phyloP scores from a whole-genome alignment of 1,140 invertebrate genomes.

The Paraescarpia echinospica region DNA sequence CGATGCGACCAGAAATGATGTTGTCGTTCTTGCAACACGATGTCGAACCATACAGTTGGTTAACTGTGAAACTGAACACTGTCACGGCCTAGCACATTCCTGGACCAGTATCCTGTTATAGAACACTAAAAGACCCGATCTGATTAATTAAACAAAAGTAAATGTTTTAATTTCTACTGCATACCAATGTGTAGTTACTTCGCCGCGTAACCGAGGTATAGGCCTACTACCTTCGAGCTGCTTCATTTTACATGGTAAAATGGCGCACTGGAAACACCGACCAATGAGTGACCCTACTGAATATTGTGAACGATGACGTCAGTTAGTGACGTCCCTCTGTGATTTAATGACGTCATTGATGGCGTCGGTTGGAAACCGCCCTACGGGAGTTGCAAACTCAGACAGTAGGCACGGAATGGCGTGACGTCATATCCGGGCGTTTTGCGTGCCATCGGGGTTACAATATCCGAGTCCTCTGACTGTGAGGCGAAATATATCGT shows the following conservation, averaged over 20 bases:
- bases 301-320: not conserved
- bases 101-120: not conserved
- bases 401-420: not conserved
- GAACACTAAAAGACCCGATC: not conserved
- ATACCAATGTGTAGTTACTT: not conserved
- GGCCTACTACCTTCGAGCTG: not conserved
- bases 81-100: not conserved
- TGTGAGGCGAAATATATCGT: conserved; percentile 15
- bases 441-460: not conserved
- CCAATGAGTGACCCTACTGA: not conserved
- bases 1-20: not conserved
- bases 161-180: not conserved
- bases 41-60: not conserved
- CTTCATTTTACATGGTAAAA: not conserved
- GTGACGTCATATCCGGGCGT: not conserved
- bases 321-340: not conserved
- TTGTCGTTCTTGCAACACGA: not conserved
- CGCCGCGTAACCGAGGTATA: not conserved
- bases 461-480: not conserved
- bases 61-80: not conserved
- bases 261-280: not conserved
- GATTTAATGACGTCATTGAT: not conserved
- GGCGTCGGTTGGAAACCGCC: not conserved
- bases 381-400: not conserved
- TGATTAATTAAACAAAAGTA: not conserved